Evolutionary conservation across 2,797 vertebrate species (phyloP).

Genomic region (Amniataba percoides): DNA sequence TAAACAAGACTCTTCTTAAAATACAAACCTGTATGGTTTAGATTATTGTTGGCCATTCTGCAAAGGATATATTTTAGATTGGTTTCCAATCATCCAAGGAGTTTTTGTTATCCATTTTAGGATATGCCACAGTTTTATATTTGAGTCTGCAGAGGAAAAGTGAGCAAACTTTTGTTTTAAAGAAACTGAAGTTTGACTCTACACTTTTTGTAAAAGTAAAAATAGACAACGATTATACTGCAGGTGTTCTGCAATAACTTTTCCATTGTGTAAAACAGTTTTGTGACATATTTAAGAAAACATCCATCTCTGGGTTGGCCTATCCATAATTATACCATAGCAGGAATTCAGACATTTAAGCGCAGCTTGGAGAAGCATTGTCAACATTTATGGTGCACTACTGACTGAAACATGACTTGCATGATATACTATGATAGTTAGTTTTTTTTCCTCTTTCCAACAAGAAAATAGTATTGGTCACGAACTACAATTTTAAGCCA

Average conservation of each 20-base stretch:
- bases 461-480: neutral
- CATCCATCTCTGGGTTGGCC: neutral
- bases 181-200: neutral
- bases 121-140: neutral
- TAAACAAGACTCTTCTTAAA: neutral
- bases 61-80: neutral
- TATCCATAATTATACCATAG: neutral
- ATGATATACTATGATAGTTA: neutral
- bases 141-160: neutral
- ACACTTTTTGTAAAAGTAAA: neutral
- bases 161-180: neutral
- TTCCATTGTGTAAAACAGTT: neutral
- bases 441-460: too few species aligned
- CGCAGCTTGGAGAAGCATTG: too few species aligned
- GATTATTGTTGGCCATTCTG: neutral
- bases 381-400: too few species aligned
- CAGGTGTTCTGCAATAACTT: neutral
- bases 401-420: neutral
- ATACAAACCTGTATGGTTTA: neutral
- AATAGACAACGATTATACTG: neutral
- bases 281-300: neutral
- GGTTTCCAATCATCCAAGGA: neutral
- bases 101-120: neutral
- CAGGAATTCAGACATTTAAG: neutral
- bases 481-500: neutral